These are phyloP conservation scores for Serrognathus titanus DNA, from an alignment of 2,888 invertebrate genomes.

Conservation along the genomic window DNA sequence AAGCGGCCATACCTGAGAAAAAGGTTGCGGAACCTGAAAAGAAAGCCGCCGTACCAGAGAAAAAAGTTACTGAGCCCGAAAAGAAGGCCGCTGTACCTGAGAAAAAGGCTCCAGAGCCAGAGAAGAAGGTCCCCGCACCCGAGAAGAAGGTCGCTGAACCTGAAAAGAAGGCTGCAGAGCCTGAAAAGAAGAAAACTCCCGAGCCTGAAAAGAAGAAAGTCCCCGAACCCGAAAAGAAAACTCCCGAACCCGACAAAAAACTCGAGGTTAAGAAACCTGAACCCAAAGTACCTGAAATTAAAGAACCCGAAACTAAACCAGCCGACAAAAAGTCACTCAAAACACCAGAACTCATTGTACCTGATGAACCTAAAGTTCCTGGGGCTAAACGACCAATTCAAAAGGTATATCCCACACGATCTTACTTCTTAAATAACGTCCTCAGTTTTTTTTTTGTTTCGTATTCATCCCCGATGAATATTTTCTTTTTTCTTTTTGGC, in stretches of 20 bases:
- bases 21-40: constrained; percentile 29
- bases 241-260: constrained; percentile 25
- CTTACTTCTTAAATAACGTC: not conserved
- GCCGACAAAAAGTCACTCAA: constrained; percentile 29
- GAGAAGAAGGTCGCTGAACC: constrained; percentile 33
- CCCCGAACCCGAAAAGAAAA: constrained; percentile 26
- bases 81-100: constrained; percentile 20
- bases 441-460: constrained; percentile 7
- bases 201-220: constrained; percentile 23
- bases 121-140: constrained; percentile 23
- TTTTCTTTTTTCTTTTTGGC: constrained; percentile 6
- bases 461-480: constrained; percentile 11
- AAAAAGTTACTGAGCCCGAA: constrained; percentile 36
- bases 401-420: constrained; percentile 11
- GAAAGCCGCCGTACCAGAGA: constrained; percentile 33
- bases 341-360: constrained; percentile 31
- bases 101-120: not conserved
- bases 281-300: constrained; percentile 20
- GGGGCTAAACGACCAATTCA: constrained; percentile 3
- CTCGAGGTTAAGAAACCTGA: constrained; percentile 25
- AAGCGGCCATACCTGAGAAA: not conserved
- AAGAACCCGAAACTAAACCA: constrained; percentile 22
- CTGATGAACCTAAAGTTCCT: constrained; percentile 26
- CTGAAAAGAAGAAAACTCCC: constrained; percentile 23
- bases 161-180: constrained; percentile 38